Evolutionary conservation across 2,113 vertebrate genomes (phyloP), one percentile per base, ranked within the genome.

Genomic region (Actenoides lindsayi): DNA sequence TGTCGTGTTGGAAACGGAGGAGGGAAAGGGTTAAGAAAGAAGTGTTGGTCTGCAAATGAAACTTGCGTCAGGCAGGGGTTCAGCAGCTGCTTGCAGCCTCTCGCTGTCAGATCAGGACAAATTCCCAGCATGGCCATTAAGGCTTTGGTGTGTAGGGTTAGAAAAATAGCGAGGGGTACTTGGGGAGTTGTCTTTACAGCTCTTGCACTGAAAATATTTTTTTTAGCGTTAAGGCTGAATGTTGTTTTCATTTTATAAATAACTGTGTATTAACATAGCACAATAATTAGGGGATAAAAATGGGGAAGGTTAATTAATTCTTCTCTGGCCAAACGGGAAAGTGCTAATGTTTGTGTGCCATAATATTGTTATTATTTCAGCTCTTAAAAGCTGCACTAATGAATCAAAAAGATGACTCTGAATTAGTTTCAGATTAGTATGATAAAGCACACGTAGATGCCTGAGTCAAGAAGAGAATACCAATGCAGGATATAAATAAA

Each of bases 71-170:
- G 93, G 92, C 92, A 92, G 85, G 84, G 64, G 87, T 91, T 97
- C 79, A 12, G 93, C 85, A 96, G 93, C 94, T 96, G 94, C 90
- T 92, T 46, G 44, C 93, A 84, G 91, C 17, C 30, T 77, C 94
- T 95, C 56, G n/a, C 94, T 94, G 85, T 96, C 97, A 96, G 94
- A 79, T 95, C 94, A 96, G 95, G 95, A 89, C 68, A 83, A 93
- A 94, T 96, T 96, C 97, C 97, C 98, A 96, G 97, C 79, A 37
- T 89, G 67, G 90, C 97, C 95, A 97, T 97, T 97, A 97, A 96
- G 83, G 80, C 77, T 73, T 96, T 56, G 78, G 91, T 94, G 94
- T 91, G 70, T 93, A 94, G 96, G 97, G 94, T 98, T 96, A 97
- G 93, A 87, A 97, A 98, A 98, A 97, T 95, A 97, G 94, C 25